Evolutionary conservation across 2,888 invertebrate species (phyloP), one percentile per base, ranked within the genome.

Genomic region (Melitaea athalia): DNA sequence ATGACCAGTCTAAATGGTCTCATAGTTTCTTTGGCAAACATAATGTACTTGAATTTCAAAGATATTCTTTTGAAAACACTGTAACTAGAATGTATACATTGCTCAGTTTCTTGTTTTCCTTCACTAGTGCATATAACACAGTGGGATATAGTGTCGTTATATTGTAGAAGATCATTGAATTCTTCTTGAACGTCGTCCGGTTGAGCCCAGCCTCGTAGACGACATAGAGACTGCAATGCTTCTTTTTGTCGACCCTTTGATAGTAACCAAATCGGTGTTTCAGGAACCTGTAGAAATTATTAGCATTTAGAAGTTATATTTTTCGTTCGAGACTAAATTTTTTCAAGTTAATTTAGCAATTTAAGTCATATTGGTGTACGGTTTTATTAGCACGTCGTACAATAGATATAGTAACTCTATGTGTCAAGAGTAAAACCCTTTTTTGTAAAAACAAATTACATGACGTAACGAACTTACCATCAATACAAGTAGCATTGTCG

Each of bases 261-360:
- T 68, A 94, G 74, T n/a, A 94, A 80, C 94, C 94, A 94, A 76
- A 94, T 87, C 49, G 94, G 94, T 7, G 94, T 93, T 82, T 94
- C 94, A 0, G 94, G 94, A 3, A 94, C 92, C 94, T 94, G 81
- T 47, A 79, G 78, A 74, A 24, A 38, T 38, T 38, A 3, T 38
- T 38, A 3, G 38, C 0, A 7, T 38, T 38, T 38, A 38, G 8
- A 38, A 38, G 8, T 38, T 38, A 38, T 38, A 38, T 5, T 8
- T 38, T 38, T 38, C 38, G 8, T 3, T 7, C 3, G 24, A 24
- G 24, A 24, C 3, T 24, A 24, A 1, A 3, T 24, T 24, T 24
- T 24, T 24, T 24, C 24, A 24, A 24, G 24, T 24, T 24, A 24
- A 24, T 24, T 24, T 24, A 24, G 24, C 24, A 24, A 24, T 24